Conservation (phyloP, 2,888 invertebrate species). For the Cepaea hortensis region DNA sequence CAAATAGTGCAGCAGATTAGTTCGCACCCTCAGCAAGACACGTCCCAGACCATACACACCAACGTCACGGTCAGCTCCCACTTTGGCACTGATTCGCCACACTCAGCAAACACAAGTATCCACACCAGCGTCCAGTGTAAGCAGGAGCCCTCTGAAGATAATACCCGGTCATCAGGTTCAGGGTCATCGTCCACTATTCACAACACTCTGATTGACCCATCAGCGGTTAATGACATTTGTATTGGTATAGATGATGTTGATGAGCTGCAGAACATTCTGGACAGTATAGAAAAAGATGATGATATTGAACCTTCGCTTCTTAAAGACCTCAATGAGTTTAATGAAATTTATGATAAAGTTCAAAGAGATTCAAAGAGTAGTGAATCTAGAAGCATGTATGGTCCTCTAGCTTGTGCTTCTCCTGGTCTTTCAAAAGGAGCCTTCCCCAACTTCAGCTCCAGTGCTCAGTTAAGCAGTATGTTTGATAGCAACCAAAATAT, state of each 20-base stretch:
- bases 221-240: constrained; percentile 52
- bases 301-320: constrained; percentile 59
- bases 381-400: constrained; percentile 55
- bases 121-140: constrained; percentile 73
- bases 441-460: constrained; percentile 48
- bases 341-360: constrained; percentile 63
- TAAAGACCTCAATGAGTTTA: constrained; percentile 67
- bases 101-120: constrained; percentile 51
- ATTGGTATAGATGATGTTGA: constrained; percentile 62
- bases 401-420: constrained; percentile 54
- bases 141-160: constrained; percentile 81
- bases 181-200: constrained; percentile 6
- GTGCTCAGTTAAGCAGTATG: constrained; percentile 48
- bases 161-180: not conserved
- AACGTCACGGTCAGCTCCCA: constrained; percentile 89
- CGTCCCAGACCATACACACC: constrained; percentile 90
- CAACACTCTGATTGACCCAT: constrained; percentile 51
- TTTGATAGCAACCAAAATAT: constrained; percentile 49
- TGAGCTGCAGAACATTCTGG: constrained; percentile 77
- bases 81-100: constrained; percentile 48
- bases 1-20: constrained; percentile 92
- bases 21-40: constrained; percentile 80
- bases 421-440: constrained; percentile 57
- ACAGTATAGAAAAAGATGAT: constrained; percentile 87
- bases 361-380: constrained; percentile 62